These are phyloP conservation scores for Netelia fuscicornis DNA, from an alignment of 2,888 invertebrate genomes.

Conservation along the genomic window DNA sequence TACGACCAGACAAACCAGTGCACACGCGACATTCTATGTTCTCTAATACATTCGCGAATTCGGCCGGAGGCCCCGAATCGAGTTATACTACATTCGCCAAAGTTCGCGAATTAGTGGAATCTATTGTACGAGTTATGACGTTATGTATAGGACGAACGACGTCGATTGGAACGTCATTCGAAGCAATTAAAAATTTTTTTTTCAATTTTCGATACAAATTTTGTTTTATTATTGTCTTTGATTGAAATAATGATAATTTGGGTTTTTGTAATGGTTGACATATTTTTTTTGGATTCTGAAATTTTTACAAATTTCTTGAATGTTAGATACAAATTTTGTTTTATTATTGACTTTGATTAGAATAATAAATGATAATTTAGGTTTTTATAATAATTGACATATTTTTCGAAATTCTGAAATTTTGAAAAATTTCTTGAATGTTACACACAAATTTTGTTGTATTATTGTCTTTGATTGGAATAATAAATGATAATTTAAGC, in stretches of 20 bases:
- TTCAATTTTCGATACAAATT: not conserved
- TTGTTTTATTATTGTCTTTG: not conserved
- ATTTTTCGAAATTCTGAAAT: too few species aligned
- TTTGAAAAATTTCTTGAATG: too few species aligned
- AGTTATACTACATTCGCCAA: conserved; percentile 22
- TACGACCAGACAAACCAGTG: conserved; percentile 23
- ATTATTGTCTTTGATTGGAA: too few species aligned
- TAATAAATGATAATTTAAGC: too few species aligned
- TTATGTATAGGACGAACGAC: not conserved
- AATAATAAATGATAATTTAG: too few species aligned
- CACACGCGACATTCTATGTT: conserved; percentile 25
- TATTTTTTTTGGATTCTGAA: not conserved
- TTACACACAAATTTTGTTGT: too few species aligned
- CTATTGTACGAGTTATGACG: not conserved
- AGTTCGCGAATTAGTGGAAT: not conserved
- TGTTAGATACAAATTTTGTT: too few species aligned
- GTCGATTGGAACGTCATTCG: not conserved
- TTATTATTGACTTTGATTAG: too few species aligned
- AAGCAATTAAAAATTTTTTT: not conserved
- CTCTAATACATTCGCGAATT: conserved; percentile 30
- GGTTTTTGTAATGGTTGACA: not conserved
- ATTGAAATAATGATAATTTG: not conserved
- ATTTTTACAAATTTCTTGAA: too few species aligned
- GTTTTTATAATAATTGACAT: too few species aligned
- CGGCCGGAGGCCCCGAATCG: conserved; percentile 15